phyloP scores from a whole-genome alignment of 2,113 vertebrate genomes.

The Columbina picui region DNA sequence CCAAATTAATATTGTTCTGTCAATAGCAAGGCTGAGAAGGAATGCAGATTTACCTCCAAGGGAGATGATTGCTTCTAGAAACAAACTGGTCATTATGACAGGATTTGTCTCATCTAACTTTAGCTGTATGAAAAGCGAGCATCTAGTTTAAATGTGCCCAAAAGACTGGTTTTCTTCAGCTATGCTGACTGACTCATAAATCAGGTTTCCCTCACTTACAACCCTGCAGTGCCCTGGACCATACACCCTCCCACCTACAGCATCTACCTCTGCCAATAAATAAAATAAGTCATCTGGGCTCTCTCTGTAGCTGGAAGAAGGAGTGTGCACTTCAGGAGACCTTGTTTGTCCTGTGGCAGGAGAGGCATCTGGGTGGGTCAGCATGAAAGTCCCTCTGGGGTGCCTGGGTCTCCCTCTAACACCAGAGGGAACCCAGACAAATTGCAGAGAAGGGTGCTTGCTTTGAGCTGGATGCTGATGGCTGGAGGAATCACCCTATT shows the following conservation, averaged over 20 bases:
- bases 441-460: neutral
- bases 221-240: neutral
- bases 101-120: neutral
- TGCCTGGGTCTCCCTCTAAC: neutral
- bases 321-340: neutral
- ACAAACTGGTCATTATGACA: neutral
- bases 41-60: neutral
- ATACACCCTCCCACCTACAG: neutral
- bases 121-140: rapidly evolving
- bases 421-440: neutral
- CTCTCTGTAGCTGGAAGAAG: neutral
- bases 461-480: neutral
- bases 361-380: neutral
- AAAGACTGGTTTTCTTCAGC: neutral
- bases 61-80: neutral
- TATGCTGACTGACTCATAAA: neutral
- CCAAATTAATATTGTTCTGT: neutral
- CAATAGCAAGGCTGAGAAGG: neutral
- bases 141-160: neutral
- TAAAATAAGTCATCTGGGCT: neutral
- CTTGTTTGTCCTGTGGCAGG: neutral
- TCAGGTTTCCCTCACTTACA: neutral
- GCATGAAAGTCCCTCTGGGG: neutral
- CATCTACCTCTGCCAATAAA: neutral
- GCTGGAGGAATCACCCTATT: neutral